A percentile compares a stretch with the other conserved stretches of the same genome.
Evolutionary conservation across 2,888 invertebrate species (phyloP).

Genomic region (Lithophane ornitopus): DNA sequence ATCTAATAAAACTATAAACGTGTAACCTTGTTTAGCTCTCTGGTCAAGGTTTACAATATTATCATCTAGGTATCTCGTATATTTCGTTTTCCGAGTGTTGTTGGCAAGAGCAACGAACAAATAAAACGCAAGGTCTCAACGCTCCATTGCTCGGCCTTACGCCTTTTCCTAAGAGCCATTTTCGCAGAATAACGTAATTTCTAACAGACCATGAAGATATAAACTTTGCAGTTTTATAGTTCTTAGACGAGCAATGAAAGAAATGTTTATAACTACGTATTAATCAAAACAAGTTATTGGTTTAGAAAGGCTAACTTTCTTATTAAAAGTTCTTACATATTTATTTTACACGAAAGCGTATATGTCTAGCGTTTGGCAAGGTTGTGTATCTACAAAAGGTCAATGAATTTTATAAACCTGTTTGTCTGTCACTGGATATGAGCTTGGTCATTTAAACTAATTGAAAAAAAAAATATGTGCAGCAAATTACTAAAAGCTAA

Average conservation of each 20-base stretch:
- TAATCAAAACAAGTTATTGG: slow-evolving; percentile 39
- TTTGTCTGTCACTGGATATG: background rate
- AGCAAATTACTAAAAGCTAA: background rate
- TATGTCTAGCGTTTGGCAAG: slow-evolving; percentile 6
- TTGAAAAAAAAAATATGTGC: background rate
- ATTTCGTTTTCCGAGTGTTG: slow-evolving; percentile 29
- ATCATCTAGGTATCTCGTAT: slow-evolving; percentile 16
- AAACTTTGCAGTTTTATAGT: slow-evolving; percentile 28
- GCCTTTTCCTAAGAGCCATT: slow-evolving; percentile 22
- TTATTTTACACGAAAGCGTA: slow-evolving; percentile 10
- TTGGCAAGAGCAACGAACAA: slow-evolving; percentile 61
- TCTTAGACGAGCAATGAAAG: slow-evolving; percentile 15
- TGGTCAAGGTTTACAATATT: slow-evolving; percentile 47
- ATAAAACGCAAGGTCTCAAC: slow-evolving; percentile 68
- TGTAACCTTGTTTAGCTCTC: slow-evolving; percentile 17
- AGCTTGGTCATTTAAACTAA: no score
- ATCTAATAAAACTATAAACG: slow-evolving; percentile 1
- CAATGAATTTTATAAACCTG: slow-evolving; percentile 5
- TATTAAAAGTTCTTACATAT: slow-evolving; percentile 12
- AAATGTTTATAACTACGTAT: slow-evolving; percentile 24
- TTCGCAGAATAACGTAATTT: slow-evolving; percentile 35
- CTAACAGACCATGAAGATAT: slow-evolving; percentile 47
- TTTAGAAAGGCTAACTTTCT: slow-evolving; percentile 38
- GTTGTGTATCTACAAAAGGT: slow-evolving; percentile 3
- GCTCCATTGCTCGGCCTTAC: slow-evolving; percentile 49